Conservation (phyloP, 2,888 invertebrate genomes). For the Sinhomidia bicolor region DNA sequence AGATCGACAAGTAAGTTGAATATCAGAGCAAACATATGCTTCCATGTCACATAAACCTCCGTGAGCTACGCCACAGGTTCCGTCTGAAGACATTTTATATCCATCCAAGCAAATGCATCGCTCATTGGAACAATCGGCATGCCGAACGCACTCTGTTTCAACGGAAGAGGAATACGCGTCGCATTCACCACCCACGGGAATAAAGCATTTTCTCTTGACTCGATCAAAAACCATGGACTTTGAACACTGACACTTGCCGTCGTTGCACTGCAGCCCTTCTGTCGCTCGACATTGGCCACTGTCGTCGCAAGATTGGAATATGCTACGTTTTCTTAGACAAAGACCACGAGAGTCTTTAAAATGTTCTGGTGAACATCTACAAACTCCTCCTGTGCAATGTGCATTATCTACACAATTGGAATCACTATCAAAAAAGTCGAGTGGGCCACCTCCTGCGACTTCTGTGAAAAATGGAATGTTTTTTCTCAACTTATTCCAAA, state of each 20-base stretch:
- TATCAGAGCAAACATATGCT: constrained; percentile 62
- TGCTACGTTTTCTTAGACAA: constrained; percentile 25
- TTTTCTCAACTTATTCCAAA: constrained; percentile 55
- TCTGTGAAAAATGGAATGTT: constrained; percentile 33
- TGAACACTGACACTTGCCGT: constrained; percentile 49
- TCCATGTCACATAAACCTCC: constrained; percentile 49
- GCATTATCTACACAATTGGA: constrained; percentile 60
- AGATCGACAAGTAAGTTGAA: constrained; percentile 64
- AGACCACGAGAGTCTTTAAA: constrained; percentile 47
- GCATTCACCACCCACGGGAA: constrained; percentile 43
- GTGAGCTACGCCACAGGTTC: constrained; percentile 62
- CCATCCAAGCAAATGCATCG: constrained; percentile 43
- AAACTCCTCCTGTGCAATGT: constrained; percentile 42
- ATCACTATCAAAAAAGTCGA: constrained; percentile 45
- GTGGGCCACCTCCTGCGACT: neutral
- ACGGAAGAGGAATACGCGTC: constrained; percentile 45
- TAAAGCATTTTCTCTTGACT: constrained; percentile 42
- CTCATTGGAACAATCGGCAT: constrained; percentile 57
- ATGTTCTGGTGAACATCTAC: constrained; percentile 47
- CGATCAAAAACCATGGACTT: constrained; percentile 56
- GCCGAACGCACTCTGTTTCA: constrained; percentile 42
- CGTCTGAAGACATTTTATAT: constrained; percentile 41
- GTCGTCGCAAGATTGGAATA: constrained; percentile 55
- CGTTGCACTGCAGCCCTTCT: constrained; percentile 31
- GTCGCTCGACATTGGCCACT: constrained; percentile 16